These are phyloP conservation scores for Tipula confusa DNA, from an alignment of 2,888 invertebrate species.

Conservation along the genomic window DNA sequence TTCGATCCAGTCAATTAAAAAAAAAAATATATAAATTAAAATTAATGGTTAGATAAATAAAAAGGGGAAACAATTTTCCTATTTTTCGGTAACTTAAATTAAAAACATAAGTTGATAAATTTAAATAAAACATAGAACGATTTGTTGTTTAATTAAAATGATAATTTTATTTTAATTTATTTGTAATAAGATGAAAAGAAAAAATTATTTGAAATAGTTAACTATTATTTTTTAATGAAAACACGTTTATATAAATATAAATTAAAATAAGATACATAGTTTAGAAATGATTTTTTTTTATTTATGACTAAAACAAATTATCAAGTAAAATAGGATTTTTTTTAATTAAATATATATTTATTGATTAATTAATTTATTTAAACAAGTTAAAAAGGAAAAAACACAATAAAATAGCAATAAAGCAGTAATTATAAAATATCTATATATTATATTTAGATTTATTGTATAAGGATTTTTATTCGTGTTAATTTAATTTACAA, in stretches of 20 bases:
- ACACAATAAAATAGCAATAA: not conserved
- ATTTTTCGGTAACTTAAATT: not conserved
- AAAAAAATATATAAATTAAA: not conserved
- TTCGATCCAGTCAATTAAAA: constrained; percentile 13
- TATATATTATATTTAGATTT: not conserved
- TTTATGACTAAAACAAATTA: constrained; percentile 25
- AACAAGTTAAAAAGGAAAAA: not conserved
- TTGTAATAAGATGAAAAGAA: not conserved
- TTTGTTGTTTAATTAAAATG: constrained; percentile 12
- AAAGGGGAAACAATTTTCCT: not conserved
- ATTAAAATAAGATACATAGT: constrained; percentile 3
- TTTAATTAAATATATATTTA: not conserved
- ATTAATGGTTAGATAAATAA: constrained; percentile 10
- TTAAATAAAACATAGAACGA: not conserved
- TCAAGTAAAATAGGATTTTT: not conserved
- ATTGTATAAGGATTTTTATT: not conserved
- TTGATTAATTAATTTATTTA: constrained; percentile 20
- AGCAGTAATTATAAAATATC: not conserved
- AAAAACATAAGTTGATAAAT: not conserved
- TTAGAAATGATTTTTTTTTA: constrained; percentile 21
- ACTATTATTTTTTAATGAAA: not conserved
- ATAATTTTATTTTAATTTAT: not conserved
- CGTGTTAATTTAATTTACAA: not conserved
- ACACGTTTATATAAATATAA: constrained; percentile 20
- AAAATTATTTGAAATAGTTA: constrained; percentile 1